A percentile compares a stretch with the other conserved stretches of the same genome.
Evolutionary conservation across 2,797 vertebrate genomes (phyloP).

Genomic region (Spinus olivaceus): DNA sequence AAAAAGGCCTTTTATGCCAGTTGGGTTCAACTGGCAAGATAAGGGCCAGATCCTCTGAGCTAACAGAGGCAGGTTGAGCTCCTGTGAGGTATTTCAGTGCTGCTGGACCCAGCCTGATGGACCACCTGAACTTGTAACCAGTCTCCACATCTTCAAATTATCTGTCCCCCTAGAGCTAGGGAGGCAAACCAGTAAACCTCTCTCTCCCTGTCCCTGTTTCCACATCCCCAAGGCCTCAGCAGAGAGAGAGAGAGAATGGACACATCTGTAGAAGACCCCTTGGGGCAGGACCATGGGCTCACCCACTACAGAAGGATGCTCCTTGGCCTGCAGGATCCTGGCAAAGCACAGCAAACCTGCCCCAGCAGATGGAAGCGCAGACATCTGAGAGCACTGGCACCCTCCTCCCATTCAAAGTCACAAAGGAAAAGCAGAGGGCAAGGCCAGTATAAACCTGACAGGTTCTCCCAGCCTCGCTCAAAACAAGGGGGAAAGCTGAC

Average conservation of each 20-base stretch:
- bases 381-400: not conserved
- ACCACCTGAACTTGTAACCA: not conserved
- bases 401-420: not conserved
- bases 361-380: not conserved
- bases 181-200: not conserved
- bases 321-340: not conserved
- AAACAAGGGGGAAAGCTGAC: not conserved
- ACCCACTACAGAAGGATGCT: not conserved
- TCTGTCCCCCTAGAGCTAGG: not conserved
- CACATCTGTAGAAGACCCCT: not conserved
- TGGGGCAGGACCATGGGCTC: not conserved
- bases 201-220: not conserved
- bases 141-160: not conserved
- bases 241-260: not conserved
- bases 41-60: not conserved
- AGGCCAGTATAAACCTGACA: not conserved
- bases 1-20: slow-evolving; percentile 46
- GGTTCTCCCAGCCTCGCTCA: not conserved
- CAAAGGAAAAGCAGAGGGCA: not conserved
- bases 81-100: not conserved
- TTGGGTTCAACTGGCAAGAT: slow-evolving; percentile 11
- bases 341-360: not conserved
- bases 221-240: not conserved
- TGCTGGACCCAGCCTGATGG: not conserved
- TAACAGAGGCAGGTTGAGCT: not conserved